These are phyloP conservation scores for Onychostruthus taczanowskii DNA, from an alignment of 2,113 vertebrate species.

Conservation along the genomic window DNA sequence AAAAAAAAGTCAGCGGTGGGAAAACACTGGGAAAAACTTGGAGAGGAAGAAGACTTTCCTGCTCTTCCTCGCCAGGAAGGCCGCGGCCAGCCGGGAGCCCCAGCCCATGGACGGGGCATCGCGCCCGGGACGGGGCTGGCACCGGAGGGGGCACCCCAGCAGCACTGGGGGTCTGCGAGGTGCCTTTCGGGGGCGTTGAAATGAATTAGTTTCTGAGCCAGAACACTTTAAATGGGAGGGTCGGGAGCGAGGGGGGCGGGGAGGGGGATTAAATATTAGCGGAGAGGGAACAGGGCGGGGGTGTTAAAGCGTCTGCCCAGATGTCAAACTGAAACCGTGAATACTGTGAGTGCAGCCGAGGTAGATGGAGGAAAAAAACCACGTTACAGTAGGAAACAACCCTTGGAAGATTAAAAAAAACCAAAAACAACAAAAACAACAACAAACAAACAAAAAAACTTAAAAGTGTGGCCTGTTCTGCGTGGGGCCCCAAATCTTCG, in stretches of 20 bases:
- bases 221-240: constrained; percentile 21
- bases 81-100: neutral
- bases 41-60: neutral
- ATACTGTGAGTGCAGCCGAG: constrained; percentile 88
- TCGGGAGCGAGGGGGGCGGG: neutral
- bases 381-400: constrained; percentile 64
- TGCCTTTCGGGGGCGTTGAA: neutral
- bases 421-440: neutral
- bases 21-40: neutral
- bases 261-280: neutral
- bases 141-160: neutral
- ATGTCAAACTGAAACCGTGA: constrained; percentile 60
- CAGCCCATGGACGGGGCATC: neutral
- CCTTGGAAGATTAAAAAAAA: neutral
- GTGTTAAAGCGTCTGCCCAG: constrained; percentile 58
- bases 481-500: constrained; percentile 69
- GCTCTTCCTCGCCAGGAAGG: neutral
- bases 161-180: neutral
- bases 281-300: neutral
- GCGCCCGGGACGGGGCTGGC: neutral
- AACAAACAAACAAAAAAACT: neutral
- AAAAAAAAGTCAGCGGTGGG: neutral
- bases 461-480: neutral
- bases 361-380: constrained; percentile 84
- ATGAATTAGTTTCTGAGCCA: constrained; percentile 53